Evolutionary conservation across 2,888 invertebrate species (phyloP).

Genomic region (Acronicta aceris): DNA sequence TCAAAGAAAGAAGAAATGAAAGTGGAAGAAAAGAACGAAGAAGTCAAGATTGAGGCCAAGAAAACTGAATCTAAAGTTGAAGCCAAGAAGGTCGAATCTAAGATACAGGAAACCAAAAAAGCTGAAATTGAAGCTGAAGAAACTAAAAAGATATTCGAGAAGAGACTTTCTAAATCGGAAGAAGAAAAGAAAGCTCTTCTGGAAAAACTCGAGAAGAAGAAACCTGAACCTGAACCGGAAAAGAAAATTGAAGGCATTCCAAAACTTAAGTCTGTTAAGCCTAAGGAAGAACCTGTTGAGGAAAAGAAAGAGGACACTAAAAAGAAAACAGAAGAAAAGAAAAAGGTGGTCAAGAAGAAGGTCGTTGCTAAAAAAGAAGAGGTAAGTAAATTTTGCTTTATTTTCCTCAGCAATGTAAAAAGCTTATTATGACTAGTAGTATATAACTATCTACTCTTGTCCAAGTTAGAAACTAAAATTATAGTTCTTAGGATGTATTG

Average conservation of each 20-base stretch:
- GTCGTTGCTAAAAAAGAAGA: conserved; percentile 84
- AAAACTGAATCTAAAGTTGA: conserved; percentile 74
- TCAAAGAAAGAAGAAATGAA: conserved; percentile 79
- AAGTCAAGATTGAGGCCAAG: conserved; percentile 71
- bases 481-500: not conserved
- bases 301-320: conserved; percentile 81
- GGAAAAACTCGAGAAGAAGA: conserved; percentile 86
- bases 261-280: conserved; percentile 88
- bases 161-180: conserved; percentile 85
- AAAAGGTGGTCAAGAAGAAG: conserved; percentile 86
- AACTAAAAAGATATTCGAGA: conserved; percentile 82
- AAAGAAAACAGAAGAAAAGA: conserved; percentile 85
- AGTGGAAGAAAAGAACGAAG: conserved; percentile 68
- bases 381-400: conserved; percentile 73
- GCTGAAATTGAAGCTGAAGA: conserved; percentile 84
- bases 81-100: conserved; percentile 75
- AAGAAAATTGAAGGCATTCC: conserved; percentile 90
- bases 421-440: conserved; percentile 55
- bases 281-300: conserved; percentile 84
- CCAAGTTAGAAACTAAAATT: conserved; percentile 10
- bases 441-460: conserved; percentile 32
- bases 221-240: conserved; percentile 85
- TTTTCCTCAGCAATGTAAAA: conserved; percentile 61
- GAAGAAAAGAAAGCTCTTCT: conserved; percentile 86
- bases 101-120: conserved; percentile 74